phyloP scores from a whole-genome alignment of 2,888 invertebrate species.

The Lumbricus terrestris region DNA sequence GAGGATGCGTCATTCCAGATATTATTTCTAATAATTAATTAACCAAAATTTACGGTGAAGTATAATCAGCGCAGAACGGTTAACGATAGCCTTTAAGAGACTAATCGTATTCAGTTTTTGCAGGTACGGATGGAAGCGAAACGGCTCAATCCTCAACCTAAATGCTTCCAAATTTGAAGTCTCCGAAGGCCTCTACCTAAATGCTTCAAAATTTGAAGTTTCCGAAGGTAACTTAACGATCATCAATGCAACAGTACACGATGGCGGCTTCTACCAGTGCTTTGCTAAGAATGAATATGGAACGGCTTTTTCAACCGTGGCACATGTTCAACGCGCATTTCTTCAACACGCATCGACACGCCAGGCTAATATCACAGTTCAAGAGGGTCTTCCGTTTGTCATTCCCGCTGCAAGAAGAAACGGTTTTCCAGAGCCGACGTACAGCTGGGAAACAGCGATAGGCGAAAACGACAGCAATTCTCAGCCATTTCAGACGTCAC shows the following conservation, averaged over 20 bases:
- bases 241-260: background rate
- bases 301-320: background rate
- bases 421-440: background rate
- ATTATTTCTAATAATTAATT: too few species aligned
- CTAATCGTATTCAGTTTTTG: background rate
- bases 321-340: background rate
- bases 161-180: too few species aligned
- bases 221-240: background rate
- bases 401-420: background rate
- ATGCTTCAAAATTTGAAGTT: background rate
- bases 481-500: background rate
- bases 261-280: background rate
- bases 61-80: too few species aligned
- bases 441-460: background rate
- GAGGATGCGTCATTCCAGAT: too few species aligned
- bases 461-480: background rate
- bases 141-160: background rate
- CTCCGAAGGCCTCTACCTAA: too few species aligned
- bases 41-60: too few species aligned
- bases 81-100: background rate
- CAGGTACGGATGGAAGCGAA: background rate
- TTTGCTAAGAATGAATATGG: background rate
- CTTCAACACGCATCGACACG: background rate
- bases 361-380: too few species aligned
- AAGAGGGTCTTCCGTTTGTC: too few species aligned